Evolutionary conservation across 1,140 invertebrate genomes (phyloP), one percentile per base, ranked within the genome.

Genomic region (Asobara japonica): DNA sequence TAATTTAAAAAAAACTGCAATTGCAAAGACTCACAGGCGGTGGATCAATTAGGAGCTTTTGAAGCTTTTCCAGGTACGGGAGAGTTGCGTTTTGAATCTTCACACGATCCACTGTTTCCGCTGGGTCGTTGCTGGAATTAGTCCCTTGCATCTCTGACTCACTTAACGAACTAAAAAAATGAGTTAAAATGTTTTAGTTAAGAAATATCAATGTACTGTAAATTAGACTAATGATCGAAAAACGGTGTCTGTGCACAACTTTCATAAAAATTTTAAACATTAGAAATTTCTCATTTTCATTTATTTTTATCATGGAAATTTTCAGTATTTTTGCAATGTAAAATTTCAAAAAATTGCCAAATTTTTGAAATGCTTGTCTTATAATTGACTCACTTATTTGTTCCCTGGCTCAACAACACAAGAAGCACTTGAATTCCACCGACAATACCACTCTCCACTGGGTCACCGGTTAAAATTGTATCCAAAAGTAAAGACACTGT

Each of bases 341-440:
- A 6, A 41, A 13, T 41, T 2, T 41, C 10, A 29, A 13, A 5
- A 29, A 68, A 29, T 33, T 51, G 13, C 4, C 6, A 56, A 30
- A 51, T 65, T 33, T 38, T n/a, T 18, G 10, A 27, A 31, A 41
- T 56, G 41, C 18, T 8, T n/a, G 27, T 18, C 5, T 25, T 11
- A 41, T 38, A 25, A 3, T 1, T 51, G 16, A 67, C 38, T 45
- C 73, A 75, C 71, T 67, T 74, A 56, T 71, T 72, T 65, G 69
- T 51, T 61, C 89, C 90, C 79, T 87, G 78, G 74, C 89, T 91
- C 75, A 95, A 85, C 76, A 96, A 88, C 38, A 91, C 90, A 81
- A 95, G 89, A 82, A 95, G 89, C 83, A 95, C 91, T 86, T 91
- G 89, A 80, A 96, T 92, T 79, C 94, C 94, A 86, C 93, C 93